Evolutionary conservation across 2,888 invertebrate species (phyloP).

Genomic region (Gymnocheta viridis): DNA sequence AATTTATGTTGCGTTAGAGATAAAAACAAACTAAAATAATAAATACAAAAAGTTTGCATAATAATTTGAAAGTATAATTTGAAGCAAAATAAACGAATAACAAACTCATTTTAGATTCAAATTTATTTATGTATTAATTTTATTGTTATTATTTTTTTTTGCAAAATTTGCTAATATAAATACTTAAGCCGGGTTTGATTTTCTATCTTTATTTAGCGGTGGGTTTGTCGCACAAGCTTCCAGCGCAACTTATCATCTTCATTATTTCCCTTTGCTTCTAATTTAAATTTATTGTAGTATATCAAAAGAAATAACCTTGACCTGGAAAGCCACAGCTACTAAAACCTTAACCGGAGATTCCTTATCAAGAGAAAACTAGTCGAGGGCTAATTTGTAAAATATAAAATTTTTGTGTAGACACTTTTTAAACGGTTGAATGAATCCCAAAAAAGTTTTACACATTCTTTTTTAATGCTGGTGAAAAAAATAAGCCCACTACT

Average conservation of each 20-base stretch:
- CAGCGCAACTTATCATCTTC: not conserved
- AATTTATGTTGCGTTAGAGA: not conserved
- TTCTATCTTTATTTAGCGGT: not conserved
- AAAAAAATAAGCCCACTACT: too few species aligned
- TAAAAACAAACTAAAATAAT: not conserved
- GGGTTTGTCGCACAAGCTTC: not conserved
- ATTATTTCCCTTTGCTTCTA: not conserved
- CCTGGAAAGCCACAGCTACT: not conserved
- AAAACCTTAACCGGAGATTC: not conserved
- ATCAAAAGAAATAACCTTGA: not conserved
- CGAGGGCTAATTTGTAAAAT: not conserved
- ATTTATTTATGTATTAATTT: too few species aligned
- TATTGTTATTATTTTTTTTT: too few species aligned
- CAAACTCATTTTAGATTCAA: not conserved
- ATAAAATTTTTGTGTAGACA: too few species aligned
- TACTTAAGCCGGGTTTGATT: not conserved
- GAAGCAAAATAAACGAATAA: not conserved
- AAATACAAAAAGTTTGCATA: not conserved
- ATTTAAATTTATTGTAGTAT: not conserved
- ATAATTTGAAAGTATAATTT: not conserved
- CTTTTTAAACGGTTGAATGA: too few species aligned
- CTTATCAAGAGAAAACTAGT: not conserved
- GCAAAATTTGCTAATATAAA: not conserved
- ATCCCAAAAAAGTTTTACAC: too few species aligned
- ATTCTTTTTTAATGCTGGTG: too few species aligned